These are phyloP conservation scores for Vanessa tameamea DNA, from an alignment of 1,140 invertebrate genomes.

Conservation along the genomic window DNA sequence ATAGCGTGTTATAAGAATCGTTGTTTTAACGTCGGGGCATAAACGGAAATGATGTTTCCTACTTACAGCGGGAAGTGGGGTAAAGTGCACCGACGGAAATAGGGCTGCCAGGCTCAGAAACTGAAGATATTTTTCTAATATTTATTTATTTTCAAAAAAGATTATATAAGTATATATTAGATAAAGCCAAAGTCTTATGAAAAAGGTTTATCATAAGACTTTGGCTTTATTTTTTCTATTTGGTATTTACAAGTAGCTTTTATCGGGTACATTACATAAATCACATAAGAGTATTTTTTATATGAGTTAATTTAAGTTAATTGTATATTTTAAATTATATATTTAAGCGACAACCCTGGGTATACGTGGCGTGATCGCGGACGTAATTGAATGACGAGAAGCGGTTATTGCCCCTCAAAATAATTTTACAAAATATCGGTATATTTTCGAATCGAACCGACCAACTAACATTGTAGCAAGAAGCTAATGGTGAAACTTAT, in stretches of 20 bases:
- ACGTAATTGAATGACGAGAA: slow-evolving; percentile 21
- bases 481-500: background rate
- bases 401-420: slow-evolving; percentile 21
- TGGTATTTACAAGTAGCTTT: too few relatives aligned
- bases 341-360: background rate
- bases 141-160: background rate
- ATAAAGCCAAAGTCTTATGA: background rate
- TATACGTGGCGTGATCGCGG: slow-evolving; percentile 5
- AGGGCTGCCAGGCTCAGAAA: slow-evolving; percentile 3
- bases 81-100: slow-evolving; percentile 12
- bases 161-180: background rate
- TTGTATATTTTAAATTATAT: background rate
- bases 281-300: background rate
- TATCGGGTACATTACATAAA: too few relatives aligned
- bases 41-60: slow-evolving; percentile 31
- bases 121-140: background rate
- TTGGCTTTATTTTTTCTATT: too few relatives aligned
- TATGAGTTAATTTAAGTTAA: background rate
- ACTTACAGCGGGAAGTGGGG: slow-evolving; percentile 25
- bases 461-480: background rate
- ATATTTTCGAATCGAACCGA: background rate
- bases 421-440: slow-evolving; percentile 14
- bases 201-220: too few relatives aligned
- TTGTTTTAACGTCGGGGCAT: slow-evolving; percentile 25
- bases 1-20: slow-evolving; percentile 28